Base-by-base conservation (phyloP, 2,888 invertebrate species). In the Eutolmus rufibarbis region DNA sequence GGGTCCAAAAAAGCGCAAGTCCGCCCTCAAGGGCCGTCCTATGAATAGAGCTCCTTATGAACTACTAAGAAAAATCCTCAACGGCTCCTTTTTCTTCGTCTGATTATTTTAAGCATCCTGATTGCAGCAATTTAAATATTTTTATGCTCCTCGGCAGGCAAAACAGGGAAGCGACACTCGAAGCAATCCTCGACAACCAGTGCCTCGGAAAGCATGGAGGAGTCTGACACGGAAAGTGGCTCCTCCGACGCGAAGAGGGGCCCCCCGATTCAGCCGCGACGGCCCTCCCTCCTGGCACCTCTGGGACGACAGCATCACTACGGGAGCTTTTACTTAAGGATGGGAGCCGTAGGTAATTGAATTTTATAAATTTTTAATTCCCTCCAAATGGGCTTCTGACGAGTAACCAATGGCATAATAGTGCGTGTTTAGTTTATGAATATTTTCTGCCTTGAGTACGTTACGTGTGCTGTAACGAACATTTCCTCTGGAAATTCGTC, bases 271-370 rank as follows among this genome's bases (percentile, higher is more conserved):
- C 94, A 89, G 88, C 91, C 93, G 92, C 93, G 93, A 90, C 94
- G 89, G 90, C 95, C 91, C 92, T 95, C 82, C 66, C 88, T 93
- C 77, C 89, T 93, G 89, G 93, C 94, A 2, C 91, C 92, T 16
- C 92, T 94, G 76, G 94, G 95, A 1, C 93, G 94, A 87, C 94
- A 94, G 88, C 96, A 97, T 90, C 97, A 97, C 92, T 97, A 97
- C 90, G 98, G 98, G 84, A 97, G 97, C 92, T 98, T 98, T 93
- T 98, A 98, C 92, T 94, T 98, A 88, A 94, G 98, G 90, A 97
- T 98, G 96, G 98, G 98, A 28, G 98, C 98, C 88, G 97, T 98
- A 89, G 96, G 97, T 97, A 92, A 94, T 94, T 92, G 86, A 86
- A 89, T 46, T 46, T 31, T 82, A 40, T 57, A 74, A 74, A 74